Conservation (phyloP, 2,888 invertebrate genomes). For the Rhodophaea formosa region DNA sequence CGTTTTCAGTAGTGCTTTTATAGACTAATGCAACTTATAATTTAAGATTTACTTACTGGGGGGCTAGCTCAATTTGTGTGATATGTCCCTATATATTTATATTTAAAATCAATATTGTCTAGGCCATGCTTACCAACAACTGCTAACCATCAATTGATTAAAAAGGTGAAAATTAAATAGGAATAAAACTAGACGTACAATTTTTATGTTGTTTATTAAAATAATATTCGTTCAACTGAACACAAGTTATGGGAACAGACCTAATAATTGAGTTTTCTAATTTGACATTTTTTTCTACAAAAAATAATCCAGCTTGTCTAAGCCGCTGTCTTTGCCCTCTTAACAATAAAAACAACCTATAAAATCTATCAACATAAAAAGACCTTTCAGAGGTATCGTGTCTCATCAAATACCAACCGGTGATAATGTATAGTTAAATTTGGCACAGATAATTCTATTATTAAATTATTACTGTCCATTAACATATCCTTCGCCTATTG, state of each 20-base stretch:
- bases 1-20: too few relatives aligned
- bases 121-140: too few relatives aligned
- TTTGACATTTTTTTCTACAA: constrained; percentile 70
- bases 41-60: too few relatives aligned
- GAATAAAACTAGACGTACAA: constrained; percentile 54
- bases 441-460: constrained; percentile 64
- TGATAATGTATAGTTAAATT: constrained; percentile 56
- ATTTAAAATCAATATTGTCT: too few relatives aligned
- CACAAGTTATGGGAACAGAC: constrained; percentile 77
- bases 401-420: constrained; percentile 35
- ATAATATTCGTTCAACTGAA: constrained; percentile 81
- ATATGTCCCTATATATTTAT: too few relatives aligned
- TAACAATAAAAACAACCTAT: constrained; percentile 81
- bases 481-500: constrained; percentile 7
- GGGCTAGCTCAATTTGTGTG: too few relatives aligned
- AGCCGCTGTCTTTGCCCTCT: constrained; percentile 69
- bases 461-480: constrained; percentile 47
- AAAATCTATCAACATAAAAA: constrained; percentile 78
- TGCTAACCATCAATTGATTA: too few relatives aligned
- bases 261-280: constrained; percentile 77
- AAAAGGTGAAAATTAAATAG: neutral
- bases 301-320: constrained; percentile 53
- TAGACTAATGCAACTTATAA: too few relatives aligned
- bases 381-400: constrained; percentile 56
- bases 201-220: constrained; percentile 80